Evolutionary conservation across 1,140 invertebrate genomes (phyloP), one percentile per base, ranked within the genome.

Genomic region (Drosophila fuyamai): DNA sequence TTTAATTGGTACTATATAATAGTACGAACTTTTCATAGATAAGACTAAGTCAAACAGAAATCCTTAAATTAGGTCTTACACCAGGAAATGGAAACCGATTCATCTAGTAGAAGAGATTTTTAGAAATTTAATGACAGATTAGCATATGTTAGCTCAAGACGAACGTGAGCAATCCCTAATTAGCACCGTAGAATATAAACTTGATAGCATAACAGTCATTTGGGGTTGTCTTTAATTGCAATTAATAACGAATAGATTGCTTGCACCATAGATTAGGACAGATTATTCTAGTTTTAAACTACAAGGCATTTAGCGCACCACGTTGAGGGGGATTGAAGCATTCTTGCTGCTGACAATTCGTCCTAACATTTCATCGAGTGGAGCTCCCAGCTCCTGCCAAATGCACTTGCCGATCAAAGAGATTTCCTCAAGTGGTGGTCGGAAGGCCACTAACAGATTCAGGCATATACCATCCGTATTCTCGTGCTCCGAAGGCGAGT

Each of bases 371-470:
- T 96, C 95, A 43, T 96, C 96, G 18, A 97, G 81, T 8, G 95
- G 94, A 71, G 94, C 94, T 13, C 95, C 94, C 8, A 97, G 88
- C 92, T 97, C 96, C 76, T 97, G 95, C 97, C 97, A 98, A 29
- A 96, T 95, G 92, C 97, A 98, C 92, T 97, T 98, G 62, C 96
- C 96, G 85, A 97, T 96, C 5, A 97, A 94, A 18, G 95, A 94
- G 6, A 97, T 96, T 86, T 97, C 96, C 93, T 98, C 97, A 13
- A 98, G 92, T 5, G 96, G 95, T n/a, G 96, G 94, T 71, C 96
- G 94, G 78, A 98, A 97, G 0, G 96, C 96, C n/a, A 98, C 96
- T 2, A 98, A 93, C 12, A 98, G 86, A 50, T 97, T 97, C 5
- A 98, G 86, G 86, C 97, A 97, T 44, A 97, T 93, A 2, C 97